Base-by-base conservation (phyloP, 2,888 invertebrate species). In the Drosophila ustulata region DNA sequence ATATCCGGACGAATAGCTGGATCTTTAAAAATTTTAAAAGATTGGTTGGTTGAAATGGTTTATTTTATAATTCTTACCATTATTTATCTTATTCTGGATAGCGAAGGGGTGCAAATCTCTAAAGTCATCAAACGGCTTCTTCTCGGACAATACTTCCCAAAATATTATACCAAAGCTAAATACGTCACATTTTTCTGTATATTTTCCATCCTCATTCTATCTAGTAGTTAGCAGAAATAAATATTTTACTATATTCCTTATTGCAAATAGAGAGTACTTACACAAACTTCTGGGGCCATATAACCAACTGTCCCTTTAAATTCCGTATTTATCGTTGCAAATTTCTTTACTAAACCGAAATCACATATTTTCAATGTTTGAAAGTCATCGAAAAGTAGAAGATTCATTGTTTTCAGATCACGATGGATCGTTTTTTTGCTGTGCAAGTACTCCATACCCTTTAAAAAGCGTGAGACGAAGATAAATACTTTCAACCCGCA, bases 271-370 rank as follows among this genome's bases (percentile, higher is more conserved):
- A 18, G 18, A 18, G 2, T 18, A 41, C 37, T 23, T 13, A 37
- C 25, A 32, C 52, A 39, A 23, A 65, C 65, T 34, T 65, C 65
- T 8, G 65, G 65, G 8, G 65, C 65, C 52, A 46, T 58, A 41
- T 65, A 65, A 18, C 3, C 0, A n/a, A 6, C 4, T 0, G 65
- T 65, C 0, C 65, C 58, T 4, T 3, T 4, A 2, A 8, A 1
- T 7, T 2, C 41, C 1, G 58, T 59, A 30, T 30, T 30, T 8
- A 1, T 9, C 3, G 58, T 3, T 30, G 13, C 30, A 18, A 26
- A 9, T 32, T 13, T 3, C 7, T 9, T 51, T 3, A 13, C 13
- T 13, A 13, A 43, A 8, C 64, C 64, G 46, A 65, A 57, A 28
- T 65, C 57, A 25, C 57, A 18, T 13, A 65, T 25, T 26, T 65